Evolutionary conservation across 1,140 invertebrate genomes (phyloP).

Genomic region (Acromyrmex echinatior): DNA sequence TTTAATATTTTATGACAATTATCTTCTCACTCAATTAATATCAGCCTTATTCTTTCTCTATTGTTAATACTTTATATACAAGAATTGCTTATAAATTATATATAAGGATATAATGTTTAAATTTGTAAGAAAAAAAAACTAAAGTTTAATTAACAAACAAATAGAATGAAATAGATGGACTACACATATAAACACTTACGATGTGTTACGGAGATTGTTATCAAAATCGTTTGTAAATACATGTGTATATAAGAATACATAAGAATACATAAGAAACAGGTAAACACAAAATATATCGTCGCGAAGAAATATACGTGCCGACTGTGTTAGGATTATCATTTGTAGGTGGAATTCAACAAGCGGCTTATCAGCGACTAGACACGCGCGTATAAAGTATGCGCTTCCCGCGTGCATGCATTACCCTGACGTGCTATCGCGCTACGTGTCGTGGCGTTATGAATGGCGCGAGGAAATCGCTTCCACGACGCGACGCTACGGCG

Average conservation of each 20-base stretch:
- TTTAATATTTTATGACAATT: no score
- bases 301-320: conserved; percentile 11
- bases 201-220: not conserved
- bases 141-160: not conserved
- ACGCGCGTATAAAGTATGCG: conserved; percentile 52
- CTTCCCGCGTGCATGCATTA: conserved; percentile 44
- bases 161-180: not conserved
- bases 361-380: conserved; percentile 57
- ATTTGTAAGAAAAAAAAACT: not conserved
- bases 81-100: not conserved
- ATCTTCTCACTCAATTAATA: no score
- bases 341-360: conserved; percentile 49
- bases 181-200: not conserved
- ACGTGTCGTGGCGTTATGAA: conserved; percentile 55
- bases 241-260: not conserved
- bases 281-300: not conserved
- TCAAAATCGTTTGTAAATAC: not conserved
- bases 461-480: conserved; percentile 54
- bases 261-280: no score
- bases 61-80: not conserved
- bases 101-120: not conserved
- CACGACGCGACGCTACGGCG: conserved; percentile 17
- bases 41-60: no score
- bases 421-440: conserved; percentile 42
- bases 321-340: conserved; percentile 43